Evolutionary conservation across 2,797 vertebrate species (phyloP), one percentile per base, ranked within the genome.

Genomic region (Onychomys leucogaster): DNA sequence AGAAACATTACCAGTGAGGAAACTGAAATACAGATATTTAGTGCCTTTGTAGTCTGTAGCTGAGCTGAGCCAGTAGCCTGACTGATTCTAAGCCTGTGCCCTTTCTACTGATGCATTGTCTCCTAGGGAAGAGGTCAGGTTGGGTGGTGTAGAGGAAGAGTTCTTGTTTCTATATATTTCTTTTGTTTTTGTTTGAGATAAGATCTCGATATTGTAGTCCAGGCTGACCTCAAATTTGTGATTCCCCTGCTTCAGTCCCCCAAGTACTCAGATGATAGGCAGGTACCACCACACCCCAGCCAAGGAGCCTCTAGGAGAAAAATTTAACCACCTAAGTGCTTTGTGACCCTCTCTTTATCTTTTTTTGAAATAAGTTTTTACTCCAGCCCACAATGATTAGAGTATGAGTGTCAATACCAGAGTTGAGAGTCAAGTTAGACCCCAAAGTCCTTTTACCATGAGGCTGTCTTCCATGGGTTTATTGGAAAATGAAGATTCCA

Each of bases 401-500:
- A 85, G 11, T 57, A 77, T 29, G 27, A 34, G 10, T 90, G 10
- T 32, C 78, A 94, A 43, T 63, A 46, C 59, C 80, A 61, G 37
- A 7, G 37, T 92, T 94, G 85, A 95, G 81, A 89, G 91, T 14
- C 63, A 89, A n/a, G 27, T 84, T 61, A 86, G 57, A 96, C 11
- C 84, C 69, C 46, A 77, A 76, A 96, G 43, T 17, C 37, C 41
- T 49, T 73, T 92, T 63, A 93, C 67, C 73, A 23, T 11, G 23
- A 46, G 17, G 14, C 59, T 57, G 61, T 71, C 75, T 94, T 77
- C 49, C 12, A 2, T 19, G 13, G 84, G 19, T 41, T 94, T 75
- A 55, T 94, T 97, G 97, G 80, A 85, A 96, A 98, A 65, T 88
- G 25, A 93, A 94, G 71, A 43, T 77, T 96, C 0, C 37, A 16